Conservation (phyloP, 2,113 vertebrate species). For the Poicephalus meyeri region DNA sequence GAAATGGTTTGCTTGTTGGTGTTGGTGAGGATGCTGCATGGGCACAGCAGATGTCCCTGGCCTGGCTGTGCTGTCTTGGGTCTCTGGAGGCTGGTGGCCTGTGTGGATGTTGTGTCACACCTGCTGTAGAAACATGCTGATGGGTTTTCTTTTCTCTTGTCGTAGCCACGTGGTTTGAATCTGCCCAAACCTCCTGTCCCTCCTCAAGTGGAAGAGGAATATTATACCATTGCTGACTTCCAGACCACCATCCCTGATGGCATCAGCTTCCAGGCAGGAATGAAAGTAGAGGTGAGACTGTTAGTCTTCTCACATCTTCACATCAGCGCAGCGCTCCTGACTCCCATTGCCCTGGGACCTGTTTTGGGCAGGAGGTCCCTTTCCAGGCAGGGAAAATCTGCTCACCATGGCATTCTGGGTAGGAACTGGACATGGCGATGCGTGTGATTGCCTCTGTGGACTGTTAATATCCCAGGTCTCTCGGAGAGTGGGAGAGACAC, state of each 20-base stretch:
- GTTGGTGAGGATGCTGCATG: background rate
- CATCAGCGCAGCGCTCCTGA: background rate
- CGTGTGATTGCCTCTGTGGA: background rate
- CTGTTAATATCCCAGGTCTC: background rate
- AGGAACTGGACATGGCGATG: background rate
- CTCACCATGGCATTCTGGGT: background rate
- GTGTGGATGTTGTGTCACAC: background rate
- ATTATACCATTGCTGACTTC: constrained; percentile 97
- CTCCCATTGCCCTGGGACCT: background rate
- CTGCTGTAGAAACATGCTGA: background rate
- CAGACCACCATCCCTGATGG: constrained; percentile 98
- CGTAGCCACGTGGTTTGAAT: constrained; percentile 89
- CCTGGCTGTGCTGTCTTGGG: background rate
- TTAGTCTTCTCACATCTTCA: background rate
- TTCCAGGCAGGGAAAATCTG: background rate
- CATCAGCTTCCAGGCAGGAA: constrained; percentile 96
- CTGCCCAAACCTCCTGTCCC: constrained; percentile 93
- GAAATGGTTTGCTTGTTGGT: background rate
- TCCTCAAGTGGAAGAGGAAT: constrained; percentile 96
- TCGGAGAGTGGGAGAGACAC: background rate
- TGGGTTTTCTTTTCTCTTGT: background rate
- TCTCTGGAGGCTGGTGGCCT: background rate
- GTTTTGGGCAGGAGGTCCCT: background rate
- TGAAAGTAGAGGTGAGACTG: constrained; percentile 92
- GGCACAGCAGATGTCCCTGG: background rate